Evolutionary conservation across 2,113 vertebrate genomes (phyloP).

Genomic region (Uria lomvia): DNA sequence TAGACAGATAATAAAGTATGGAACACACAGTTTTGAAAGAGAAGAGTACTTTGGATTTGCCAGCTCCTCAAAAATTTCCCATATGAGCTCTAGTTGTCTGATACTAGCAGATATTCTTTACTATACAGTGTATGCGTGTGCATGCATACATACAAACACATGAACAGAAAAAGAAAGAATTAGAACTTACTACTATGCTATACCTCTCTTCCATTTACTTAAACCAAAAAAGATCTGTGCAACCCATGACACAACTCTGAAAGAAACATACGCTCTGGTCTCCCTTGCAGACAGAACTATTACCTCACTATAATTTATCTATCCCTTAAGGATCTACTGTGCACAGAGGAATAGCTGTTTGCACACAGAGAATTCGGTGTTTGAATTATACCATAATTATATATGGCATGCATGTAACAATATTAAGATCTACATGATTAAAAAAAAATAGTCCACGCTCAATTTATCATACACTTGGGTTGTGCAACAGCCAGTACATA

Average conservation of each 20-base stretch:
- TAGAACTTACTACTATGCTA: background rate
- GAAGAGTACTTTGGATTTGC: background rate
- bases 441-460: background rate
- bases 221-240: background rate
- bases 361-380: background rate
- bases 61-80: background rate
- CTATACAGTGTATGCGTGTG: background rate
- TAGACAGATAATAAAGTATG: background rate
- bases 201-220: background rate
- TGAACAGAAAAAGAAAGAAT: background rate
- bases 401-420: background rate
- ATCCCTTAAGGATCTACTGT: background rate
- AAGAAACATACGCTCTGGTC: background rate
- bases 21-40: background rate
- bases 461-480: background rate
- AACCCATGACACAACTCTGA: background rate
- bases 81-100: background rate
- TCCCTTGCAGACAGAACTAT: background rate
- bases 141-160: background rate
- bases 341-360: background rate
- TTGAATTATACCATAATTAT: background rate
- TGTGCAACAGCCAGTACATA: background rate
- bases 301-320: background rate
- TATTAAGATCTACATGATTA: background rate
- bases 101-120: background rate